Base-by-base conservation (phyloP, 2,797 vertebrate species). In the Oceanodroma leucorhoa region DNA sequence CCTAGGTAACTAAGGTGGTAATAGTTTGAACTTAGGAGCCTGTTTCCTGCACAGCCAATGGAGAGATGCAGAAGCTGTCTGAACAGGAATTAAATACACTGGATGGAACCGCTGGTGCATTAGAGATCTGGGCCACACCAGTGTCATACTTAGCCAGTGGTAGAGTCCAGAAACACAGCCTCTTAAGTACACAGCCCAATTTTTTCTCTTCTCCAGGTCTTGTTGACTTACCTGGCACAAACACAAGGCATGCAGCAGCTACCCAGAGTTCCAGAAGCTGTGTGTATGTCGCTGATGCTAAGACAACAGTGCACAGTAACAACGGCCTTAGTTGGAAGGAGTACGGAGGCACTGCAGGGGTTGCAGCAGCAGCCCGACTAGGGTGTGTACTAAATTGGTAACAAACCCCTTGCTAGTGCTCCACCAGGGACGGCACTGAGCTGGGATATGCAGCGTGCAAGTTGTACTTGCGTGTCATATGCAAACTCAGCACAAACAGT, bases 271-370 rank as follows among this genome's bases (percentile, higher is more conserved):
- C 48, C 45, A 70, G 36, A 26, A 40, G 54, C 38, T 36, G 20
- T 10, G 30, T 46, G 15, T 16, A 0, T 18, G 29, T 65, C 27
- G 36, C 76, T 85, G 82, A 24, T 16, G 36, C 3, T 5, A 20
- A 26, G 34, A 30, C 1, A 3, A 10, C 9, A 41, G 24, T 0
- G 14, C 4, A 2, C 4, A 45, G 26, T 4, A 85, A 29, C 8
- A 85, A 27, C 8, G 14, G 30, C 27, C 48, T 58, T 21, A 41
- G 43, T 0, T 54, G 54, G 50, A 53, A 79, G 43, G 70, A 40
- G 40, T 32, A 2, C 2, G 16, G 46, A 24, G 55, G 27, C 6
- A 5, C 48, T 55, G 54, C 77, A 55, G 41, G 23, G 30, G 34
- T 6, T 70, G 70, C 55, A 82, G 60, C 32, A 92, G 45, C 67